These are phyloP conservation scores for Tuta absoluta DNA, from an alignment of 2,888 invertebrate genomes.

Conservation along the genomic window DNA sequence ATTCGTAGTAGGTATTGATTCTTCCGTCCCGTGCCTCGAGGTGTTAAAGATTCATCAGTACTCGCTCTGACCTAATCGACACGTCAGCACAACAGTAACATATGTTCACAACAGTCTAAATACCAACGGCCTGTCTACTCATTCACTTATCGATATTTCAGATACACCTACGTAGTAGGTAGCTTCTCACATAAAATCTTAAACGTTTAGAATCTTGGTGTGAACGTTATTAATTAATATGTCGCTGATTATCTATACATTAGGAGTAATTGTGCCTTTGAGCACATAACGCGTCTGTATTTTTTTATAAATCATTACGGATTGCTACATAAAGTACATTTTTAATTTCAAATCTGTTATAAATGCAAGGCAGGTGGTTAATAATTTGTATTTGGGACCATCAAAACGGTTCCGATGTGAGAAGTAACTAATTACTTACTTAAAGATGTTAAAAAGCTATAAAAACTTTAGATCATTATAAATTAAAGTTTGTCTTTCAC, in stretches of 20 bases:
- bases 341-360: neutral
- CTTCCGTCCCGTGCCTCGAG: conserved; percentile 72
- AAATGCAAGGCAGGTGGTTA: neutral
- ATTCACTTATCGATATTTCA: conserved; percentile 33
- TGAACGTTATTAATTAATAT: neutral
- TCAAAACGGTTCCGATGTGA: conserved; percentile 20
- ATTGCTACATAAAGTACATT: neutral
- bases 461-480: neutral
- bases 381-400: conserved; percentile 38
- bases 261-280: conserved; percentile 25
- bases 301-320: neutral
- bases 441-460: neutral
- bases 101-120: conserved; percentile 41
- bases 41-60: conserved; percentile 76
- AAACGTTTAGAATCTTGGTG: neutral
- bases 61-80: conserved; percentile 62
- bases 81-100: conserved; percentile 40
- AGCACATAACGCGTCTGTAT: neutral
- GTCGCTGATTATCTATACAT: conserved; percentile 6
- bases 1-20: conserved; percentile 66
- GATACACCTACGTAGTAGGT: neutral
- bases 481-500: neutral
- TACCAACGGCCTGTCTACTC: neutral
- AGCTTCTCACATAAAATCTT: neutral
- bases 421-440: neutral